Evolutionary conservation across 2,888 invertebrate species (phyloP), one percentile per base, ranked within the genome.

Genomic region (Nasonovia ribisnigri): DNA sequence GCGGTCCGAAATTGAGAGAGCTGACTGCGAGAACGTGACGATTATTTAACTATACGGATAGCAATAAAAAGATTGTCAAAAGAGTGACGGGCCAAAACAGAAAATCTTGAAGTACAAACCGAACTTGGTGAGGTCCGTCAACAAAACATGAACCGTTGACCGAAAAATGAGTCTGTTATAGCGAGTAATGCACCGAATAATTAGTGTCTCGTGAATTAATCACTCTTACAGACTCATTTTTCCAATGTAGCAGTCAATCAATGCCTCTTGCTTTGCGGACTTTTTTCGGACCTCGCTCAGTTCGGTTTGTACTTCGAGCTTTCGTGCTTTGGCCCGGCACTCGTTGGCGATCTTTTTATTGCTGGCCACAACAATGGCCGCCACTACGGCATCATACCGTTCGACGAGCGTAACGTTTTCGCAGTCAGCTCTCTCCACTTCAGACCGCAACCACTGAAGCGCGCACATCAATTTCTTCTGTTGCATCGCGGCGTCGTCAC

Each of bases 391-490:
- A 24, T 84, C 93, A 77, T 84, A 48, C 57, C 84, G 54, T 8
- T 86, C n/a, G 48, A 13, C 36, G 16, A 93, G 90, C 43, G 26
- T n/a, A 26, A 42, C 10, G 89, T 84, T 90, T 84, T 93, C 93
- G 84, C 93, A 93, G 11, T 93, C 93, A 0, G 90, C 46, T 48
- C 90, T n/a, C 26, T 90, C 93, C 89, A 90, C 60, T 20, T 93
- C 93, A 36, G 90, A 26, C 48, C 90, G 93, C 42, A 93, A 26
- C 93, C 93, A 90, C 13, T 90, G 46, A 43, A 93, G 93, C 54
- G 90, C 89, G 57, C 84, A 84, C 54, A 89, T 10, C n/a, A 48
- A 3, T 16, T 90, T 90, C n/a, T 93, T 93, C 24, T 60, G 86
- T 42, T 36, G 84, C 36, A n/a, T n/a, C 42, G 29, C 91, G 11